These are phyloP conservation scores for Noctua pronuba DNA, from an alignment of 2,888 invertebrate genomes.

Conservation along the genomic window DNA sequence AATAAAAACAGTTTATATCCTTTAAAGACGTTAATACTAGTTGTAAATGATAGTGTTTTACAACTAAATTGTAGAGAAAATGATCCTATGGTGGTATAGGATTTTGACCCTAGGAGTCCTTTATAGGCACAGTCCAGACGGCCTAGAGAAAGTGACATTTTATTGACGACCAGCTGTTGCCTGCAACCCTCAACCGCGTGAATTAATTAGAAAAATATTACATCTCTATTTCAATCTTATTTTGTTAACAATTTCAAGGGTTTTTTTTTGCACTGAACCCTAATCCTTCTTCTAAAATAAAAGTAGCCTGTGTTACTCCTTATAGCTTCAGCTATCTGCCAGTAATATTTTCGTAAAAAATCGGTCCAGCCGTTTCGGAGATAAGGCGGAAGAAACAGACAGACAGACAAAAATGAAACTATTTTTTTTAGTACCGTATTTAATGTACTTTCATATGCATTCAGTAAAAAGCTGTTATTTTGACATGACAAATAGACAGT, in stretches of 20 bases:
- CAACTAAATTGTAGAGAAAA: slow-evolving; percentile 13
- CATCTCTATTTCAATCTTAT: neutral
- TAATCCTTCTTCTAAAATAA: neutral
- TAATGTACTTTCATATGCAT: too few relatives aligned
- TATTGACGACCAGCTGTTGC: neutral
- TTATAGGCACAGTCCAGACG: neutral
- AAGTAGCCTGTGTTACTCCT: too few relatives aligned
- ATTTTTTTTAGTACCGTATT: neutral
- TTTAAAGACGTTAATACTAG: neutral
- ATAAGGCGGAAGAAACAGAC: neutral
- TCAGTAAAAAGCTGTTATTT: neutral
- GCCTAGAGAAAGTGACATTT: neutral
- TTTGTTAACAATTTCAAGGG: too few relatives aligned
- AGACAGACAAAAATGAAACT: neutral
- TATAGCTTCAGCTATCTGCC: too few relatives aligned
- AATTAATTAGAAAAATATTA: neutral
- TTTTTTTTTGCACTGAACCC: too few relatives aligned
- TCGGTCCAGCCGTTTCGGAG: neutral
- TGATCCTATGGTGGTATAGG: neutral
- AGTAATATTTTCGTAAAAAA: neutral
- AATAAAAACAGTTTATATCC: slow-evolving; percentile 21
- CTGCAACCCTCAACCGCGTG: fast-evolving
- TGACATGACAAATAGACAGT: too few relatives aligned
- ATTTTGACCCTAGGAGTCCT: neutral
- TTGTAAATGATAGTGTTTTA: slow-evolving; percentile 22